Conservation (phyloP, 2,113 vertebrate genomes). For the Megaceryle maxima region DNA sequence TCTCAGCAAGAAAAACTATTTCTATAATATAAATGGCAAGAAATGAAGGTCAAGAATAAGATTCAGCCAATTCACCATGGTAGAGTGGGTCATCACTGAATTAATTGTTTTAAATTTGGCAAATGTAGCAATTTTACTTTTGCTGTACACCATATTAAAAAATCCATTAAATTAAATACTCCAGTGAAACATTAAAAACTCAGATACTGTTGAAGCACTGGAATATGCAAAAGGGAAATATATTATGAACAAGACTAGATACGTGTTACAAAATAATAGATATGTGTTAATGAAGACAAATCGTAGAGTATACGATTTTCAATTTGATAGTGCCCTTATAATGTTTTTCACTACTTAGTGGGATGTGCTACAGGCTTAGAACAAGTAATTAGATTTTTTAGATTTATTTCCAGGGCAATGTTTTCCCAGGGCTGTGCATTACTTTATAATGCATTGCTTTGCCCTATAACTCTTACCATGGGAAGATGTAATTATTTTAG, state of each 20-base stretch:
- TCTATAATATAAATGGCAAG: not conserved
- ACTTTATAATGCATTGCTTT: conserved; percentile 28
- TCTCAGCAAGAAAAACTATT: not conserved
- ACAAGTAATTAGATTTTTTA: conserved; percentile 52
- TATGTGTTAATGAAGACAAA: conserved; percentile 39
- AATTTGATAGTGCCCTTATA: conserved; percentile 8
- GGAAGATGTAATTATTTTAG: conserved; percentile 21
- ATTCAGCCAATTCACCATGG: not conserved
- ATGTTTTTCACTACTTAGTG: not conserved
- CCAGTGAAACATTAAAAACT: not conserved
- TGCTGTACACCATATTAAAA: not conserved
- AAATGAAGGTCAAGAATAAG: not conserved
- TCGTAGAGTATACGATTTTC: not conserved
- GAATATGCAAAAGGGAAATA: not conserved
- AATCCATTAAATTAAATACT: not conserved
- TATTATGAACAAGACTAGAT: not conserved
- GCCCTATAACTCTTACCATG: not conserved
- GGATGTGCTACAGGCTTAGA: conserved; percentile 39
- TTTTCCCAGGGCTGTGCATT: conserved; percentile 48
- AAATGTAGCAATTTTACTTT: not conserved
- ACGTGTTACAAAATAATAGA: not conserved
- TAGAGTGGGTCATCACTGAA: not conserved
- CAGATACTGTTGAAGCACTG: not conserved
- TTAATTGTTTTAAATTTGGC: not conserved
- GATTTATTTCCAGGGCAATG: conserved; percentile 39